Evolutionary conservation across 2,888 invertebrate species (phyloP), one percentile per base, ranked within the genome.

Genomic region (Hesperia comma): DNA sequence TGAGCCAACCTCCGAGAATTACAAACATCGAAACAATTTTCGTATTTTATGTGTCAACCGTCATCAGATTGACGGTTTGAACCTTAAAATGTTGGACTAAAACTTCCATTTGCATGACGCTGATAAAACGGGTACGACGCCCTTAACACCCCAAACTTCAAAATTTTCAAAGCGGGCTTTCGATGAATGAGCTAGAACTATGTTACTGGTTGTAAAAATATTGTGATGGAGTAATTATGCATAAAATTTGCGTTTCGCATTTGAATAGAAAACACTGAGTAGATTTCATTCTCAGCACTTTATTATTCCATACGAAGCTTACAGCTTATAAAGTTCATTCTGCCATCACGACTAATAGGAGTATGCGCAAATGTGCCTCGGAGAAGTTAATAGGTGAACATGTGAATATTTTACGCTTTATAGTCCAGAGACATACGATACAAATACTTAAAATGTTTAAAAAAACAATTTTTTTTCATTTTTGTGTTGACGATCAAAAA

Each of bases 191-290:
- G 14, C 40, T 61, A 51, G 33, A 49, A 37, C 41, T 54, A 19
- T 17, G 49, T 19, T 46, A 55, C 32, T 49, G 19, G 49, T 12
- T 51, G 46, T 51, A 40, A 57, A 57, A 58, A 57, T 56, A 57
- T 21, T 51, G 51, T 5, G 33, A 21, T 57, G 46, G 17, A 41
- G 32, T 51, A 57, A 58, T 58, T 53, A 41, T 64, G 58, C 32
- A 58, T 58, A 51, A 56, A 61, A 49, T 57, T 58, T 53, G 32
- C 41, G 21, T 64, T 41, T 43, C 51, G 14, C 32, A 58, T 58
- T 64, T 43, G 57, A 58, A 63, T 63, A 57, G 63, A 63, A 63
- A 63, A 51, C 37, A 63, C 12, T 6, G 63, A 40, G 19, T 33
- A 49, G 2, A 21, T 63, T n/a, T 49, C 37, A 17, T 46, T 56